A percentile compares a stretch with the other conserved stretches of the same genome.
Conservation (phyloP, 2,797 vertebrate species). For the Acrossocheilus wenchowensis region DNA sequence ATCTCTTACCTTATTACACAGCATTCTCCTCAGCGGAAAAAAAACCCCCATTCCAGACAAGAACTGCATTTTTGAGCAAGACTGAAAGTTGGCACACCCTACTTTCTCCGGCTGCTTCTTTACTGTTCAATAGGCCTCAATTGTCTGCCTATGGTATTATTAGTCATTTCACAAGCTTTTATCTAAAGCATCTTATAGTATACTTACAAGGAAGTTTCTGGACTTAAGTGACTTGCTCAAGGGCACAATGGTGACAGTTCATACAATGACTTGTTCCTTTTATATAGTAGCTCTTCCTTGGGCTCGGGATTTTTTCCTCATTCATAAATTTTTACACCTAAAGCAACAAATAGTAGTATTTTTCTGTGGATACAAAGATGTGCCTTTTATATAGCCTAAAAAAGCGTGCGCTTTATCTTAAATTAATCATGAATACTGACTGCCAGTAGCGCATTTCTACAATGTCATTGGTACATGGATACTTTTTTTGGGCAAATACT, state of each 20-base stretch:
- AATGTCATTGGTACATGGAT: not conserved
- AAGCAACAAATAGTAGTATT: not conserved
- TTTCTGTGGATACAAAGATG: not conserved
- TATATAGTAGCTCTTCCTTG: not conserved
- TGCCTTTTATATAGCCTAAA: not conserved
- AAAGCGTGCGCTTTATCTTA: not conserved
- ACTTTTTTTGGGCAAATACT: not conserved
- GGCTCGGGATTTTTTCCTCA: not conserved
- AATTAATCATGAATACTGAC: not conserved
- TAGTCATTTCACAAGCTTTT: not conserved
- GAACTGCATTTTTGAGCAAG: conserved; percentile 5
- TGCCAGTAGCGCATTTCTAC: not conserved
- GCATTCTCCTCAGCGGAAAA: conserved; percentile 28
- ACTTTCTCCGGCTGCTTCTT: not conserved
- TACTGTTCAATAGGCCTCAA: not conserved
- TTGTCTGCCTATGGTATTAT: not conserved
- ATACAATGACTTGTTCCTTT: not conserved
- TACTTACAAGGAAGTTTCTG: not conserved
- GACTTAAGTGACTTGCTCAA: not conserved
- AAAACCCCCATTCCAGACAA: conserved; percentile 3
- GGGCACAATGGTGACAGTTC: not conserved
- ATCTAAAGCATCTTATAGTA: not conserved
- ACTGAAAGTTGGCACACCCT: conserved; percentile 7
- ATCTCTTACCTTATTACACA: not conserved
- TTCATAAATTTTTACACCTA: not conserved